These are phyloP conservation scores for Sanderia malayensis DNA, from an alignment of 30 jellyfish, hydroid and myxozoan species.

Conservation along the genomic window DNA sequence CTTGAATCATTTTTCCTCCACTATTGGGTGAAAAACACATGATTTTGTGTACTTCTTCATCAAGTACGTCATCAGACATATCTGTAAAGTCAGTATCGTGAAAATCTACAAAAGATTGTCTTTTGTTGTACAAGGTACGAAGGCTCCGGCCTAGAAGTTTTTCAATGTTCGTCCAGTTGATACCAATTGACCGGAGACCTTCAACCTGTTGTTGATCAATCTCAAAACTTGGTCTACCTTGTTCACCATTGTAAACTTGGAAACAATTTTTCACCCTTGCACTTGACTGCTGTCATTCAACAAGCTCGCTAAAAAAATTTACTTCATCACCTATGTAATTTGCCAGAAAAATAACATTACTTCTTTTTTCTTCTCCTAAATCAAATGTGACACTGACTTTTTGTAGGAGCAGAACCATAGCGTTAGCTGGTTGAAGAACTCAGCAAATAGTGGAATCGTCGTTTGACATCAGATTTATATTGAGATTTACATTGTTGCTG, in stretches of 20 bases:
- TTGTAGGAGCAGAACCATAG: no score
- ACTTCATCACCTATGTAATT: constrained; percentile 11
- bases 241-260: constrained; percentile 25
- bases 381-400: no score
- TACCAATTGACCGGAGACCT: constrained; percentile 53
- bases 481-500: no score
- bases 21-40: background rate
- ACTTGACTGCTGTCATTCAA: background rate
- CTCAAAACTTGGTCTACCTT: constrained; percentile 34
- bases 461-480: background rate
- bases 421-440: constrained; percentile 22
- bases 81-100: no score
- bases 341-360: constrained; percentile 6
- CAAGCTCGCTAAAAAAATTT: constrained; percentile 9
- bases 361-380: no score
- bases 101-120: background rate
- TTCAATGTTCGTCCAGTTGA: no score
- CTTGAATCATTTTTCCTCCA: no score
- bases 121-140: constrained; percentile 26
- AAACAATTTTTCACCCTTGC: constrained; percentile 15
- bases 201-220: no score
- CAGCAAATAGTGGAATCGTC: background rate
- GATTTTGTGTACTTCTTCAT: no score
- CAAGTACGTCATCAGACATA: no score
- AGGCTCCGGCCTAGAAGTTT: constrained; percentile 22